These are phyloP conservation scores for Biston betularia DNA, from an alignment of 2,888 invertebrate species.

Conservation along the genomic window DNA sequence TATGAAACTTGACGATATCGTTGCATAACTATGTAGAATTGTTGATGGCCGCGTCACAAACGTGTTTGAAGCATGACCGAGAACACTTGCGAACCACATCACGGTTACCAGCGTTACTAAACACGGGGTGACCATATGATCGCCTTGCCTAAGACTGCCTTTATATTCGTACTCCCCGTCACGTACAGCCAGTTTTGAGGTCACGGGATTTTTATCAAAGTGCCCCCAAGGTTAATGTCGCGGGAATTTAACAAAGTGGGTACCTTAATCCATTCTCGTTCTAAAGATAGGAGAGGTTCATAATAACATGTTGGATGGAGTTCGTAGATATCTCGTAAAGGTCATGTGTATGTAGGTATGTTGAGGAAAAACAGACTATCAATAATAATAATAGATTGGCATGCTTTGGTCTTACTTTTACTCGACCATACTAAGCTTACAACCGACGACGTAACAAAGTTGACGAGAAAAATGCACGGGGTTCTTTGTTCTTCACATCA, in stretches of 20 bases:
- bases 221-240: slow-evolving; percentile 19
- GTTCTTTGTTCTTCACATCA: slow-evolving; percentile 15
- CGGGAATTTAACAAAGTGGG: slow-evolving; percentile 3
- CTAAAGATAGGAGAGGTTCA: slow-evolving; percentile 17
- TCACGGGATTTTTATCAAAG: slow-evolving; percentile 22
- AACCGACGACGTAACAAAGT: slow-evolving; percentile 2
- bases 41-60: slow-evolving; percentile 47
- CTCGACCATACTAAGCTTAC: background rate
- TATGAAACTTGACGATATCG: slow-evolving; percentile 39
- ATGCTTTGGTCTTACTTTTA: background rate
- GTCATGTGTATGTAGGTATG: slow-evolving; percentile 9
- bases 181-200: slow-evolving; percentile 25
- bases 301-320: slow-evolving; percentile 14
- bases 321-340: slow-evolving; percentile 15
- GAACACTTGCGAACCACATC: slow-evolving; percentile 41
- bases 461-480: slow-evolving; percentile 6
- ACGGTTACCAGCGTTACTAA: slow-evolving; percentile 38
- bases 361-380: slow-evolving; percentile 11
- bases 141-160: slow-evolving; percentile 20
- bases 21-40: slow-evolving; percentile 48
- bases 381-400: slow-evolving; percentile 1
- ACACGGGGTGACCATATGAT: slow-evolving; percentile 18
- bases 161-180: slow-evolving; percentile 19
- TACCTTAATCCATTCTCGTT: slow-evolving; percentile 16
- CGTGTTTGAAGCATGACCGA: slow-evolving; percentile 43